Evolutionary conservation across 2,797 vertebrate genomes (phyloP).

Genomic region (Macropodus opercularis): DNA sequence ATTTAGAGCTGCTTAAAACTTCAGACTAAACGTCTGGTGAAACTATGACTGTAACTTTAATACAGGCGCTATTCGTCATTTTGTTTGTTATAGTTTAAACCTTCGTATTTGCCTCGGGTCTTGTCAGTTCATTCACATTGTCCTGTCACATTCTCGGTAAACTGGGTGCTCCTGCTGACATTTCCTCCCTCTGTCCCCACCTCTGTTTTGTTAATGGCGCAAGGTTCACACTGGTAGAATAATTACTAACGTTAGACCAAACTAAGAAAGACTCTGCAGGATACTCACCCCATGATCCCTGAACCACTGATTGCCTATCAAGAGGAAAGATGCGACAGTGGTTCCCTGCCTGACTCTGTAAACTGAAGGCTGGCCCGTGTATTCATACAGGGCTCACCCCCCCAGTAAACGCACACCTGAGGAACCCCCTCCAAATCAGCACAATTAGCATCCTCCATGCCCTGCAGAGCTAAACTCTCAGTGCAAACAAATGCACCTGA

Average conservation of each 20-base stretch:
- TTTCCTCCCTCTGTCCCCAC: slow-evolving; percentile 53
- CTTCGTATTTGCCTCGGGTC: slow-evolving; percentile 3
- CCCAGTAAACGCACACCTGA: slow-evolving; percentile 67
- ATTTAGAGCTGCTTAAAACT: neutral
- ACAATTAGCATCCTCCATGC: slow-evolving; percentile 74
- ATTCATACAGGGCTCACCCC: slow-evolving; percentile 64
- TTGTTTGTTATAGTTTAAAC: slow-evolving; percentile 30
- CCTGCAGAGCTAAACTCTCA: slow-evolving; percentile 71
- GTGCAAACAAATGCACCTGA: slow-evolving; percentile 72
- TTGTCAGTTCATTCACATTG: slow-evolving; percentile 40
- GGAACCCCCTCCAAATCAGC: slow-evolving; percentile 70
- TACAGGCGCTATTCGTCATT: slow-evolving; percentile 19
- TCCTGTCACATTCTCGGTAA: slow-evolving; percentile 25
- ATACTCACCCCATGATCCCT: slow-evolving; percentile 72
- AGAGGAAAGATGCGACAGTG: slow-evolving; percentile 64
- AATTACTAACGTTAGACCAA: slow-evolving; percentile 80
- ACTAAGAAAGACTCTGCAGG: slow-evolving; percentile 79
- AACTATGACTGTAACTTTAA: slow-evolving; percentile 14
- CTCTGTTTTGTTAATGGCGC: slow-evolving; percentile 74
- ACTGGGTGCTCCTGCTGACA: slow-evolving; percentile 56
- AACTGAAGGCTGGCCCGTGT: slow-evolving; percentile 58
- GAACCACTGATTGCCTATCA: slow-evolving; percentile 59
- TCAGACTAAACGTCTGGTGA: neutral
- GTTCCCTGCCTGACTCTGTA: slow-evolving; percentile 58
- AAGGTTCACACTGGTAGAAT: slow-evolving; percentile 76